These are phyloP conservation scores for Muntiacus muntjak DNA, from an alignment of 2,113 vertebrate species.

Conservation along the genomic window DNA sequence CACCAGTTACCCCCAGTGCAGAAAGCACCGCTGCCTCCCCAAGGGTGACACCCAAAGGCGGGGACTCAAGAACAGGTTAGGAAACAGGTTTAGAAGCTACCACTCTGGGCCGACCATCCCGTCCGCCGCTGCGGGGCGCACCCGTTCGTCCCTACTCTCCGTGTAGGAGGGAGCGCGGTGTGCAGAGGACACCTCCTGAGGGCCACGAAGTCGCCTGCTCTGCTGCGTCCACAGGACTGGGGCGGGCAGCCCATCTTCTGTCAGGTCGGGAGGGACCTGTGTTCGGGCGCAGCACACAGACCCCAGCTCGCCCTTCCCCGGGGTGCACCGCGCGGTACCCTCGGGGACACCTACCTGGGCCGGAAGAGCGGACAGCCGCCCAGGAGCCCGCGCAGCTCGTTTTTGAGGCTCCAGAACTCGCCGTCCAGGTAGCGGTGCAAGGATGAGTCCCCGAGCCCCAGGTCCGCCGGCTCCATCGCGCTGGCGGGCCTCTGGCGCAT, in stretches of 20 bases:
- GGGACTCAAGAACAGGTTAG: not conserved
- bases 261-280: not conserved
- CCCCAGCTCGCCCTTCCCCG: not conserved
- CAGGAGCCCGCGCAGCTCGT: constrained; percentile 62
- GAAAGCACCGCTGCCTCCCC: not conserved
- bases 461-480: not conserved
- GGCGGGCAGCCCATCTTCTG: not conserved
- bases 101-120: not conserved
- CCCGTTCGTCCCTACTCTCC: not conserved
- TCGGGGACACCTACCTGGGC: constrained; percentile 55
- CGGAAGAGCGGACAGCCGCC: constrained; percentile 72
- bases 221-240: not conserved
- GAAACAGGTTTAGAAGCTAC: not conserved
- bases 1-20: not conserved
- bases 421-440: constrained; percentile 74
- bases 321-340: not conserved
- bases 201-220: accelerated
- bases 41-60: not conserved
- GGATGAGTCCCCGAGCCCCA: constrained; percentile 10
- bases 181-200: accelerated
- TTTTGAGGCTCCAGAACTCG: constrained; percentile 72
- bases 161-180: accelerated
- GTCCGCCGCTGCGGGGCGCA: not conserved
- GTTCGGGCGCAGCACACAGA: not conserved
- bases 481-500: not conserved